Base-by-base conservation (phyloP, 2,113 vertebrate genomes). In the Protobothrops mucrosquamatus region DNA sequence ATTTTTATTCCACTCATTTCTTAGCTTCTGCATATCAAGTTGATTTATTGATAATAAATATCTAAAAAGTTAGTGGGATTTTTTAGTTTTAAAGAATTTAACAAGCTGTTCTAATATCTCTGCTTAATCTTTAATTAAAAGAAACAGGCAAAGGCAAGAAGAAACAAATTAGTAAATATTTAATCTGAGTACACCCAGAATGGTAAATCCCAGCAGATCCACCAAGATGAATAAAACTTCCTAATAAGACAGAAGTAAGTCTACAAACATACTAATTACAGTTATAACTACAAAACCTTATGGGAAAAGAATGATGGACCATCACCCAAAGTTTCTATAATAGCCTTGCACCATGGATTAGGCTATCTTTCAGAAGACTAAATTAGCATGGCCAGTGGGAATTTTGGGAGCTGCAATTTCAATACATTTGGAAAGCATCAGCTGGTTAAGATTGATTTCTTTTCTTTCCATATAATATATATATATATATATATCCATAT, bases 101-200 rank as follows among this genome's bases (percentile, higher is more conserved):
- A 64, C 4, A 64, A 69, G 29, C 64, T 69, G 64, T n/a, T n/a
- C 64, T 69, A 69, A 69, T 69, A 69, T n/a, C 64, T 91, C 85
- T 92, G 11, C 24, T 95, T 93, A 97, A 96, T 95, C 64, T 95
- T 97, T 96, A 94, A 96, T 94, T 90, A 94, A 48, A 95, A 92
- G 46, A 55, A 88, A 85, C 69, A 24, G 88, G 92, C 74, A 61
- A 54, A 20, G 92, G 39, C 15, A 46, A 89, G 86, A 29, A 91
- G 0, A 89, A 94, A 54, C n/a, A 23, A 51, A 46, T 29, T n/a
- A 46, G 90, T 92, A 94, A 92, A 95, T 93, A 91, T 91, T 94
- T 93, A n/a, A 94, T 93, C 57, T 87, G 92, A 57, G 85, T 91
- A 92, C 93, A 94, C 54, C 2, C 0, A 86, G 92, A 93, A 64